Base-by-base conservation (phyloP, 2,888 invertebrate species). In the Ochropacha duplaris region DNA sequence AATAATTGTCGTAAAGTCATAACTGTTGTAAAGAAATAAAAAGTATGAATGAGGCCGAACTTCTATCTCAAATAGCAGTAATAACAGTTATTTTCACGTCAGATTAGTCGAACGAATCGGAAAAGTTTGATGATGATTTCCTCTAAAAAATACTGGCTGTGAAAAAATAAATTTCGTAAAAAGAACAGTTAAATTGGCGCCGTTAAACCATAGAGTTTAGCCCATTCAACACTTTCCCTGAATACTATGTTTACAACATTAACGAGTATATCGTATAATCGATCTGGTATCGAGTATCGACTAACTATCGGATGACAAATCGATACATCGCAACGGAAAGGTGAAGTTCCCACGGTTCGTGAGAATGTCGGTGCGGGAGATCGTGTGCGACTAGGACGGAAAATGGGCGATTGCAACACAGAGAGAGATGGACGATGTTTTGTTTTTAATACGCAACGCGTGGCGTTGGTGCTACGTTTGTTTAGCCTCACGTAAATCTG, bases 321-420 rank as follows among this genome's bases (percentile, higher is more conserved):
- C 74, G 76, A 74, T 76, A 73, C 64, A 72, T 72, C 69, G 71
- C 63, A 66, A 71, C 63, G 68, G 70, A 83, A 83, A 83, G 83
- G 83, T 83, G 81, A 77, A 65, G 79, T 83, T 83, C 82, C 78
- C 82, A 83, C 82, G 82, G 73, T 74, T 65, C 82, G 82, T 83
- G 82, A 76, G 82, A 83, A 78, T 74, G 78, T 66, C 69, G 69
- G 65, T 70, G 74, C 68, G 75, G 71, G 79, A 72, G 60, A 31
- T 52, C 49, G 54, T 16, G 57, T 54, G 31, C 50, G 55, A 60
- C 49, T 22, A 49, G 26, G 57, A 60, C 57, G 55, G 57, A 54
- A 50, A 54, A 59, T 50, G 49, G 49, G 50, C 50, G 50, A 56
- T 56, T 56, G 52, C 54, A 50, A 54, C 34, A 54, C 56, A 56